Evolutionary conservation across 2,888 invertebrate genomes (phyloP).

Genomic region (Limulus polyphemus): DNA sequence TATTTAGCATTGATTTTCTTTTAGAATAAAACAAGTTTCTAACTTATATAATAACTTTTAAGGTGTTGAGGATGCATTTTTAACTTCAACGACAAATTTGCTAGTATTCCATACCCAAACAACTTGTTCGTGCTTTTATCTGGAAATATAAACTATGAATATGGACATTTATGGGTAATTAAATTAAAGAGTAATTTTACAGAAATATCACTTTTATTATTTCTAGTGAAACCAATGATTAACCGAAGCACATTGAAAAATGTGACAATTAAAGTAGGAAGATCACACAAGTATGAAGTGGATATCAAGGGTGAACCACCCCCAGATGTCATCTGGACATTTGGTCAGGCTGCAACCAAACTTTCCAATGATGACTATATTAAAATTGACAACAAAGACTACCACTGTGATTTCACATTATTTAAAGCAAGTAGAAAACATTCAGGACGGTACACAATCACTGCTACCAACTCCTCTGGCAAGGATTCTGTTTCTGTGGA

Average conservation of each 20-base stretch:
- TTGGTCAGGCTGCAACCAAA: conserved; percentile 48
- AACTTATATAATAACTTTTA: not conserved
- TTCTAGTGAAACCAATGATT: conserved; percentile 61
- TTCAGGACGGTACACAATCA: conserved; percentile 72
- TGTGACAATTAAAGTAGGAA: conserved; percentile 82
- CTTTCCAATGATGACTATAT: conserved; percentile 69
- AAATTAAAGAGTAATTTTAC: too few species aligned
- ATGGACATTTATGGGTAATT: too few species aligned
- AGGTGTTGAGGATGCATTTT: too few species aligned
- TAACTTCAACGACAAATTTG: too few species aligned
- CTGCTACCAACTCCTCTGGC: conserved; percentile 70
- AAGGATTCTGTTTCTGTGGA: conserved; percentile 74
- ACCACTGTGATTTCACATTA: conserved; percentile 73
- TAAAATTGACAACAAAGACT: conserved; percentile 73
- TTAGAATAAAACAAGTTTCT: not conserved
- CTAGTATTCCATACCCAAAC: too few species aligned
- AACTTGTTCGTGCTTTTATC: too few species aligned
- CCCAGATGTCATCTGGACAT: conserved; percentile 77
- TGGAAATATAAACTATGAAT: too few species aligned
- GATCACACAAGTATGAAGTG: conserved; percentile 86
- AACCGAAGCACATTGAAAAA: conserved; percentile 77
- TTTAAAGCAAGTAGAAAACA: conserved; percentile 66
- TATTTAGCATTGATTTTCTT: not conserved
- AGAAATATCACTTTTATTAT: not conserved
- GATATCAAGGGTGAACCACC: conserved; percentile 88